Base-by-base conservation (phyloP, 2,113 vertebrate genomes). In the Bagarius yarrelli region DNA sequence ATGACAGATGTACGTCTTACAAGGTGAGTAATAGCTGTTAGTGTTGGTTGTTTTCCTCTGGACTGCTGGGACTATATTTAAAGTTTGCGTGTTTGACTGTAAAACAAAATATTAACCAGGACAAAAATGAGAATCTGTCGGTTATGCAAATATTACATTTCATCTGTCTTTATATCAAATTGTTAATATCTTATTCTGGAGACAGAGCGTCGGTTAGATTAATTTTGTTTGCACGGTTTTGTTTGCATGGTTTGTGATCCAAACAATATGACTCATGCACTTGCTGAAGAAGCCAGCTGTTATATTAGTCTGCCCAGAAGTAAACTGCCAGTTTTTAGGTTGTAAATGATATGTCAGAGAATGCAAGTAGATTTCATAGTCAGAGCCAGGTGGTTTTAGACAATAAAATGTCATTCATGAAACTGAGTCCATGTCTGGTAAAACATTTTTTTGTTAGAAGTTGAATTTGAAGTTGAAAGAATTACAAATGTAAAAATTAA, bases 1-100 rank as follows among this genome's bases (percentile, higher is more conserved):
- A 99, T 19, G 96, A 96, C 87, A 94, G 98, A 89, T 99, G 98
- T 88, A 92, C 93, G 76, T 52, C 93, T 91, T 86, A 72, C 86
- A 96, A 96, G 95, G 95, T 95, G 90, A 89, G 89, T 34, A 16
- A 23, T 15, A 3, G 8, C 25, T 8, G 9, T 27, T n/a, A n/a
- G 27, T 34, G 11, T 52, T 34, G n/a, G n/a, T 16, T 12, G 1
- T 8, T 50, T 71, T 0, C 6, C 18, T 50, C 8, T 71, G n/a
- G 44, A 47, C 23, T 69, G 3, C 12, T 27, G n/a, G 25, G 9
- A 1, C 23, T 34, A 13, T 4, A 27, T 50, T 27, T 6, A 50
- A 30, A 50, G 44, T 4, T 71, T 8, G 8, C 25, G 21, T 32
- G 8, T 72, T 30, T 80, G 67, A 76, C 57, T 18, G 52, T 23